Evolutionary conservation across 2,888 invertebrate genomes (phyloP).

Genomic region (Apocheima hispidaria): DNA sequence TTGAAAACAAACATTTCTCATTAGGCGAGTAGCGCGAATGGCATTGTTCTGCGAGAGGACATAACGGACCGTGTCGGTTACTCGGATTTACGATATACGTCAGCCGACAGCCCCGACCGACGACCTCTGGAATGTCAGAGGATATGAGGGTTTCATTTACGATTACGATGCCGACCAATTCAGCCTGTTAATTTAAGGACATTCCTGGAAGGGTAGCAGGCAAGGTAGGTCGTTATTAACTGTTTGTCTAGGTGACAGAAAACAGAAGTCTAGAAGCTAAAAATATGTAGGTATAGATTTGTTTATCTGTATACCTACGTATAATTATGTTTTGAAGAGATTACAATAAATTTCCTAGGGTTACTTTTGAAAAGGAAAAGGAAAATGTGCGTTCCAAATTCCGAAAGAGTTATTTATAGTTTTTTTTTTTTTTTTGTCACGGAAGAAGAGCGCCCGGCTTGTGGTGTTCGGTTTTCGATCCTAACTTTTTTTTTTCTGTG

Average conservation of each 20-base stretch:
- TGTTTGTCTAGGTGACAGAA: not conserved
- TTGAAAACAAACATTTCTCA: conserved; percentile 84
- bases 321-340: too few species aligned
- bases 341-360: too few species aligned
- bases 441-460: too few species aligned
- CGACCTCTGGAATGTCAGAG: conserved; percentile 66
- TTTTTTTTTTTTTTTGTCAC: too few species aligned
- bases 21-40: conserved; percentile 79
- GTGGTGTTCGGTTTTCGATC: too few species aligned
- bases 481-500: too few species aligned
- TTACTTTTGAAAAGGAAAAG: too few species aligned
- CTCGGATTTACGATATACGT: conserved; percentile 71
- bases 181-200: conserved; percentile 20
- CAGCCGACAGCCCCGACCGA: conserved; percentile 62
- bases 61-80: conserved; percentile 82
- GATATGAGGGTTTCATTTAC: conserved; percentile 29
- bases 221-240: not conserved
- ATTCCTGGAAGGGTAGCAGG: conserved; percentile 12
- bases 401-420: too few species aligned
- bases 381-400: too few species aligned
- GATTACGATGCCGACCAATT: conserved; percentile 17
- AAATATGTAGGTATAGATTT: not conserved
- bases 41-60: conserved; percentile 80
- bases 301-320: not conserved
- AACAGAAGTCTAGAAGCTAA: not conserved